Conservation (phyloP, 2,113 vertebrate genomes). For the Pseudopipra pipra region DNA sequence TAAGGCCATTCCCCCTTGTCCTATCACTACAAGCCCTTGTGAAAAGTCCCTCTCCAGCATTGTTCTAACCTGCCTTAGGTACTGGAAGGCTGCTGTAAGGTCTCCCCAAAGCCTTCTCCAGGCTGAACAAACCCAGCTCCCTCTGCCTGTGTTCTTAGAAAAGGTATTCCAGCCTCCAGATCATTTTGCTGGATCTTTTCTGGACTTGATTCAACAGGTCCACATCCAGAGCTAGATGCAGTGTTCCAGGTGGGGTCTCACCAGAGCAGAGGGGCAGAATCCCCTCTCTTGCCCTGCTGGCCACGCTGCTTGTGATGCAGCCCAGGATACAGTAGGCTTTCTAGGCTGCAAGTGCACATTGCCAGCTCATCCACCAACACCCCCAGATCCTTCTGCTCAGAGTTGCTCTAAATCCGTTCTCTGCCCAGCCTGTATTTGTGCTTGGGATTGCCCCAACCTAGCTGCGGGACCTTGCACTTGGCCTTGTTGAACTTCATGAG, state of each 20-base stretch:
- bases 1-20: neutral
- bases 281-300: neutral
- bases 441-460: neutral
- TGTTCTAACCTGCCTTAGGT: neutral
- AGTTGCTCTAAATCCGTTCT: neutral
- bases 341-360: neutral
- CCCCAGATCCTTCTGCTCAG: neutral
- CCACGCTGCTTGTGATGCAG: neutral
- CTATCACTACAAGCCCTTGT: neutral
- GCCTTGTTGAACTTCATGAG: neutral
- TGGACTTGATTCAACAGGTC: neutral
- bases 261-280: neutral
- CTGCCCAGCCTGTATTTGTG: neutral
- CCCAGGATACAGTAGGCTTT: neutral
- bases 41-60: neutral
- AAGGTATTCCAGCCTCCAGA: neutral
- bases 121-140: neutral
- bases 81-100: neutral
- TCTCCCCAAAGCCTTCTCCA: neutral
- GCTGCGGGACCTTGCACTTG: neutral
- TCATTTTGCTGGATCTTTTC: neutral
- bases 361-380: neutral
- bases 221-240: neutral
- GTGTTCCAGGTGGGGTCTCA: neutral
- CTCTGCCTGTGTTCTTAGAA: neutral